Base-by-base conservation (phyloP, 37 sponge, comb jelly and placozoan species). In the Theonella swinhoei region DNA sequence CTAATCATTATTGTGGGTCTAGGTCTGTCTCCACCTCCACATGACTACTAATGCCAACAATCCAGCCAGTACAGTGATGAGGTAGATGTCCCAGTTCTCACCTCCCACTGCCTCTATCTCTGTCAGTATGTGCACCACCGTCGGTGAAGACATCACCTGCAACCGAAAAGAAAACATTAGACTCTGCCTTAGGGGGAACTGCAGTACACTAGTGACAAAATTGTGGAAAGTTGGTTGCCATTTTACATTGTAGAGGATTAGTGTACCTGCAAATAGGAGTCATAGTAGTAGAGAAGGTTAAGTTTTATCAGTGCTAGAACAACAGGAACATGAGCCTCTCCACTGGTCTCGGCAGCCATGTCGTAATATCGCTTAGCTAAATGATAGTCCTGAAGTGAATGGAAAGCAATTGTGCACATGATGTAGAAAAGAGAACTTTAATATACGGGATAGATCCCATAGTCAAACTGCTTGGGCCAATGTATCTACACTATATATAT, bases 351-450 rank as follows among this genome's bases (percentile, higher is more conserved):
- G 36, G 93, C 87, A 20, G 97, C 95, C 83, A 94, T 78, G 85
- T 99, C 99, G 79, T 99, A 99, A 37, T 91, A 93, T 11, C 99
- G 85, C 70, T 99, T 99, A 3, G 99, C 99, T 40, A 99, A 76
- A 58, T 96, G 94, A 39, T 90, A 95, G 64, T 99, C 99, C 99
- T 99, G 58, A 7, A 81, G 76, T 23, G 62, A 76, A 31, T 29
- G 24, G 14, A 43, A 60, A 38, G 34, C 32, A 75, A 39, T 37
- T 2, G 3, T 38, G 28, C 22, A 4, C 4, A 29, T 3, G 17
- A 70, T 4, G 3, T 31, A 78, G 3, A 3, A 42, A 1, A 4
- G n/a, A n/a, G n/a, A n/a, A n/a, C n/a, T n/a, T n/a, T n/a, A n/a
- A n/a, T n/a, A n/a, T n/a, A n/a, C n/a, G n/a, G n/a, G n/a, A n/a